A percentile compares a stretch with the other conserved stretches of the same genome.
phyloP scores from a whole-genome alignment of 2,888 invertebrate genomes.

The Campoletis raptor region DNA sequence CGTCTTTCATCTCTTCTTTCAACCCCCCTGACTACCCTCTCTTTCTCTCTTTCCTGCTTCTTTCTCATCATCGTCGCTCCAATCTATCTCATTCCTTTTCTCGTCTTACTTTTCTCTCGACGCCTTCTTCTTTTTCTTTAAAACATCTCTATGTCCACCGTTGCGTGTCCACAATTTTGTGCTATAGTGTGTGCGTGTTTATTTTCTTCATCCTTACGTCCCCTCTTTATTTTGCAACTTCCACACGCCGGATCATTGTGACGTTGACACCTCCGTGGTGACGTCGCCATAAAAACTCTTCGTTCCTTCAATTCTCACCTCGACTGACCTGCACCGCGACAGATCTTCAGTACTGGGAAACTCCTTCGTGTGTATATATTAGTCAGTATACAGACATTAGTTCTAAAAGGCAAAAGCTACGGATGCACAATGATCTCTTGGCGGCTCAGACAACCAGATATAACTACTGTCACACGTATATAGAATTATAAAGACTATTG shows the following conservation, averaged over 20 bases:
- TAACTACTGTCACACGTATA: conserved; percentile 47
- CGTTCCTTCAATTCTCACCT: conserved; percentile 37
- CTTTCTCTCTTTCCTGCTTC: conserved; percentile 59
- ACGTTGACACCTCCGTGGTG: conserved; percentile 61
- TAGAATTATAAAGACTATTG: conserved; percentile 42
- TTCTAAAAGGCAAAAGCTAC: conserved; percentile 18
- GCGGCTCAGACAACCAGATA: conserved; percentile 26
- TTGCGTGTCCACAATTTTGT: conserved; percentile 20
- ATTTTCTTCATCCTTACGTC: conserved; percentile 19
- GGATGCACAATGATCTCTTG: conserved; percentile 20
- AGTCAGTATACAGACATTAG: conserved; percentile 16
- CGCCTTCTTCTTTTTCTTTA: conserved; percentile 20
- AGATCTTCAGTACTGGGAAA: background rate
- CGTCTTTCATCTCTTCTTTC: conserved; percentile 81
- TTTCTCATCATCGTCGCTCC: conserved; percentile 70
- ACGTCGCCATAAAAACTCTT: conserved; percentile 24
- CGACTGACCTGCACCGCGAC: conserved; percentile 7
- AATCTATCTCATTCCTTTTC: conserved; percentile 38
- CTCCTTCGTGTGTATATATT: conserved; percentile 3
- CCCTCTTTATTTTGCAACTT: conserved; percentile 57
- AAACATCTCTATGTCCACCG: conserved; percentile 48
- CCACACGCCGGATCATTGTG: conserved; percentile 65
- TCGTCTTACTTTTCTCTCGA: conserved; percentile 36
- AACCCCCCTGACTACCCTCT: conserved; percentile 70
- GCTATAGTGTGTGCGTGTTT: conserved; percentile 23